Base-by-base conservation (phyloP, 2,797 vertebrate species). In the Bufotes viridis region DNA sequence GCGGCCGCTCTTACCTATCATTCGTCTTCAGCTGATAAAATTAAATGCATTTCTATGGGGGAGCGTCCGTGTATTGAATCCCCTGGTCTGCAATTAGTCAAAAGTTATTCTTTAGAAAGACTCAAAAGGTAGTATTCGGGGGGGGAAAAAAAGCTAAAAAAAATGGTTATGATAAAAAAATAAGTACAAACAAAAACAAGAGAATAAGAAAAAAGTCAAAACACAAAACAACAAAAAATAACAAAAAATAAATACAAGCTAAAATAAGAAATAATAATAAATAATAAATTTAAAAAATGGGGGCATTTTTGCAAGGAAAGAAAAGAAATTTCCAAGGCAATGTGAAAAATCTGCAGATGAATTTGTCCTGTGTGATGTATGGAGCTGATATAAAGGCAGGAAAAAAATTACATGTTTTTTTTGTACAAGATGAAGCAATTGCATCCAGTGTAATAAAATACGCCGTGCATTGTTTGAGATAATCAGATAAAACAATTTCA, bases 401-500 rank as follows among this genome's bases (percentile, higher is more conserved):
- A 57, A n/a, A 72, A 55, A 74, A 70, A 74, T 42, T 42, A 65
- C 20, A 12, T 42, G 10, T 34, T 82, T 82, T 81, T 82, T 67
- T 57, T 29, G 70, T 74, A 61, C 57, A 84, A 84, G 55, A 51
- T 87, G 34, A 65, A 89, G 70, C 90, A 81, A 89, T 89, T 58
- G 65, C 82, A 91, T 93, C 91, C 42, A 87, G 90, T 91, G 88
- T 92, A 91, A 90, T 86, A 80, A 92, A 92, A 90, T 81, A 78
- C 65, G 60, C 42, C 76, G 82, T 53, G 88, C 92, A 89, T 86
- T 93, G 89, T 91, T 88, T 90, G 87, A 90, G 84, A 90, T 89
- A 90, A 90, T 92, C 92, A 91, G 87, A 90, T 85, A 93, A 93
- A 91, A 86, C 26, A 89, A 91, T 92, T 92, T 87, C 69, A 81